phyloP scores from a whole-genome alignment of 2,888 invertebrate species.

The Dynastes hyllus region DNA sequence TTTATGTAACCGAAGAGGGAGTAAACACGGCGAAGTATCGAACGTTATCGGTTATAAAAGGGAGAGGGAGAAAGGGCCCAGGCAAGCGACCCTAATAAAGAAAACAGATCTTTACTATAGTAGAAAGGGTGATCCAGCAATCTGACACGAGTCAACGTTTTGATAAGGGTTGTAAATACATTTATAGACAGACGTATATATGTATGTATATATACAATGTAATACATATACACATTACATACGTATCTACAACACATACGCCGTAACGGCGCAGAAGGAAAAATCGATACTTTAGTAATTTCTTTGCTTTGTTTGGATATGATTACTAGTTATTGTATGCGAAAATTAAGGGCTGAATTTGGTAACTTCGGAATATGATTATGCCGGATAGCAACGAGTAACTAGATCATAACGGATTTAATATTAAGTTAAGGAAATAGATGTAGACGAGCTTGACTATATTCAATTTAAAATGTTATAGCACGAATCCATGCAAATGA shows the following conservation, averaged over 20 bases:
- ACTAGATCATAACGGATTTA: constrained; percentile 13
- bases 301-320: constrained; percentile 41
- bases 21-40: constrained; percentile 1
- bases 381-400: constrained; percentile 13
- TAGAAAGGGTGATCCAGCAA: constrained; percentile 42
- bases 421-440: constrained; percentile 6
- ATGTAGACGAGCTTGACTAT: background rate
- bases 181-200: constrained; percentile 28
- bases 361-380: constrained; percentile 32
- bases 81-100: constrained; percentile 38
- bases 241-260: constrained; percentile 16
- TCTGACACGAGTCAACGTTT: constrained; percentile 42
- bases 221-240: background rate
- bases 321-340: constrained; percentile 37
- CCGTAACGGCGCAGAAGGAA: background rate
- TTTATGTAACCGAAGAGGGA: constrained; percentile 12
- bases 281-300: constrained; percentile 37
- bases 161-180: constrained; percentile 43
- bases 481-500: no score
- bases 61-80: background rate
- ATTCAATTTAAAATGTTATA: background rate
- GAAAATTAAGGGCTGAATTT: constrained; percentile 37
- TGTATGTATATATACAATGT: background rate
- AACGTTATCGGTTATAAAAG: constrained; percentile 42
- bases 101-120: constrained; percentile 37